phyloP scores from a whole-genome alignment of 2,113 vertebrate genomes.

The Notarius quadriscutis region DNA sequence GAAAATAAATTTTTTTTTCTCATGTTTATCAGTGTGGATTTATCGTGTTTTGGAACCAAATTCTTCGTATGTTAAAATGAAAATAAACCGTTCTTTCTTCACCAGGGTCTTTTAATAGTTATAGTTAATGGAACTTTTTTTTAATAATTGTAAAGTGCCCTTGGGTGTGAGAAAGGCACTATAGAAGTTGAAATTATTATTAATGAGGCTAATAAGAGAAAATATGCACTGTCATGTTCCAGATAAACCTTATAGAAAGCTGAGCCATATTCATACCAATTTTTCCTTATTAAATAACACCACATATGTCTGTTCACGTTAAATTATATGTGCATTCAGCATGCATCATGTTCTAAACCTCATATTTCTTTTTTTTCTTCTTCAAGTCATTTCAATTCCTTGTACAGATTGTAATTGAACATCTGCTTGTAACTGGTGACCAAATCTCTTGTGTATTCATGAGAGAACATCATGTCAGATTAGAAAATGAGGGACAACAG shows the following conservation, averaged over 20 bases:
- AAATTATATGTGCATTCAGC: slow-evolving; percentile 24
- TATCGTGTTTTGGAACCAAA: no score
- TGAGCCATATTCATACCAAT: background rate
- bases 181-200: no score
- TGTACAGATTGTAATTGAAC: slow-evolving; percentile 68
- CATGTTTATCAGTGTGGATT: no score
- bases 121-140: no score
- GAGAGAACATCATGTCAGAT: slow-evolving; percentile 37
- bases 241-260: background rate
- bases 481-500: slow-evolving; percentile 51
- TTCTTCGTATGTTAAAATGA: no score
- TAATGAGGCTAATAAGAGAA: background rate
- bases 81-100: no score
- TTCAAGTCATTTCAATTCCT: slow-evolving; percentile 62
- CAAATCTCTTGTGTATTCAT: slow-evolving; percentile 52
- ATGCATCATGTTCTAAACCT: slow-evolving; percentile 65
- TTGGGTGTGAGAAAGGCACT: no score
- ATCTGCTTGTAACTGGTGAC: slow-evolving; percentile 67
- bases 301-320: background rate
- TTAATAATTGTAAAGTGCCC: no score
- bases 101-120: no score
- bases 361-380: slow-evolving; percentile 60
- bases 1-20: no score
- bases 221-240: background rate
- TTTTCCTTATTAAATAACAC: background rate